Evolutionary conservation across 2,888 invertebrate species (phyloP).

Genomic region (Gonocerus acuteangulatus): DNA sequence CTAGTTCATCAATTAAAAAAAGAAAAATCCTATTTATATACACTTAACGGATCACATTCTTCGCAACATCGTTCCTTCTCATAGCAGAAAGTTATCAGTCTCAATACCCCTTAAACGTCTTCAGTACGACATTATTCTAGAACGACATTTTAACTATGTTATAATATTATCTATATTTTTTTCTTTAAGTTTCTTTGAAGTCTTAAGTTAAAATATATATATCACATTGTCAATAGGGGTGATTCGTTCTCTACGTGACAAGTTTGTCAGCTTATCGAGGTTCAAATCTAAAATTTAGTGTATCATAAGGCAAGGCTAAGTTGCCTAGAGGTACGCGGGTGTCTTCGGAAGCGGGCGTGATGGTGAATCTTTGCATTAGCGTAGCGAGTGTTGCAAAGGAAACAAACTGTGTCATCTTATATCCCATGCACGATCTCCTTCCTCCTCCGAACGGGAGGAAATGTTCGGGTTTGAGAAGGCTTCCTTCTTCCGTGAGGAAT

Average conservation of each 20-base stretch:
- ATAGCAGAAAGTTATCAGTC: constrained; percentile 20
- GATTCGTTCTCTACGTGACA: background rate
- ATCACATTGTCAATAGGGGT: constrained; percentile 12
- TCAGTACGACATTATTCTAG: background rate
- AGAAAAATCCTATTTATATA: constrained; percentile 3
- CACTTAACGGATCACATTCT: background rate
- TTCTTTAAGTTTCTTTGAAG: background rate
- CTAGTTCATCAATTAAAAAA: background rate
- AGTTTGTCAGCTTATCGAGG: constrained; percentile 26
- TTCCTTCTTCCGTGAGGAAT: constrained; percentile 49
- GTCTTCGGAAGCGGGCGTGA: constrained; percentile 44
- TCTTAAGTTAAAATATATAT: constrained; percentile 7
- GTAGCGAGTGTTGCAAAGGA: constrained; percentile 51
- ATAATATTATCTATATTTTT: background rate
- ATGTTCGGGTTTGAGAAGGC: constrained; percentile 54
- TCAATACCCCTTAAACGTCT: constrained; percentile 18
- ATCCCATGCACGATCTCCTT: constrained; percentile 59
- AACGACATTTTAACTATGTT: background rate
- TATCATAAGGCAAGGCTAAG: constrained; percentile 49
- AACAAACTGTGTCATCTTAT: constrained; percentile 56
- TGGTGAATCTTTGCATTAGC: constrained; percentile 50
- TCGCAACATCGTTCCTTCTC: background rate
- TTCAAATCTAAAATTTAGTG: constrained; percentile 48
- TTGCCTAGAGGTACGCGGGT: constrained; percentile 49
- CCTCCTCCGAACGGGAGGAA: constrained; percentile 62